Conservation (phyloP, 2,797 vertebrate species). For the Cygnus olor region DNA sequence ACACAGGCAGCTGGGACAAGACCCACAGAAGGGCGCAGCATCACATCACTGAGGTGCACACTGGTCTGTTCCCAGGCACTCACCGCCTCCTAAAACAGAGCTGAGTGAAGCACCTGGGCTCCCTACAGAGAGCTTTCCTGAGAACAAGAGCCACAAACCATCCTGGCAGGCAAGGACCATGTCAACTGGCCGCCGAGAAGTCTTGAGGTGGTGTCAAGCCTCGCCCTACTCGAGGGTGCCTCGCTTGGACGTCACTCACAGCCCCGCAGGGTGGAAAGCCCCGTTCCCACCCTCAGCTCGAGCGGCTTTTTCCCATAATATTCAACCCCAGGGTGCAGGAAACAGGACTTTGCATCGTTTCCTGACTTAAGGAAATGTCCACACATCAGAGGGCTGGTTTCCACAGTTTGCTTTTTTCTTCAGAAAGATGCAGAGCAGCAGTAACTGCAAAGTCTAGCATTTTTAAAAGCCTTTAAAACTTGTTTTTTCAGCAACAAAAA, state of each 20-base stretch:
- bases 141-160: background rate
- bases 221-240: background rate
- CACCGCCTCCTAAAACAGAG: background rate
- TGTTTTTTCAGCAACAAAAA: background rate
- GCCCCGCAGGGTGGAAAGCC: background rate
- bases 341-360: background rate
- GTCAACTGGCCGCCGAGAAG: background rate
- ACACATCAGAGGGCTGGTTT: conserved; percentile 2
- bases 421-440: background rate
- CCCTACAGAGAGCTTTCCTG: background rate
- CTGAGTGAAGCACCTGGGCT: fast-evolving
- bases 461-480: background rate
- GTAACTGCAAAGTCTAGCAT: background rate
- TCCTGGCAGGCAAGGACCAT: background rate
- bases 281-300: background rate
- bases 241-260: background rate
- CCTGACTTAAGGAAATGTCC: conserved; percentile 17
- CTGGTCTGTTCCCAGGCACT: background rate
- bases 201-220: background rate
- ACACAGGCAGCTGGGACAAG: background rate
- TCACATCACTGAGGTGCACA: background rate
- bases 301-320: background rate
- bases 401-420: background rate
- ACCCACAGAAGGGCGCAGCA: fast-evolving
- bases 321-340: conserved; percentile 31